Base-by-base conservation (phyloP, 2,888 invertebrate species). In the Drosophila demipolita region DNA sequence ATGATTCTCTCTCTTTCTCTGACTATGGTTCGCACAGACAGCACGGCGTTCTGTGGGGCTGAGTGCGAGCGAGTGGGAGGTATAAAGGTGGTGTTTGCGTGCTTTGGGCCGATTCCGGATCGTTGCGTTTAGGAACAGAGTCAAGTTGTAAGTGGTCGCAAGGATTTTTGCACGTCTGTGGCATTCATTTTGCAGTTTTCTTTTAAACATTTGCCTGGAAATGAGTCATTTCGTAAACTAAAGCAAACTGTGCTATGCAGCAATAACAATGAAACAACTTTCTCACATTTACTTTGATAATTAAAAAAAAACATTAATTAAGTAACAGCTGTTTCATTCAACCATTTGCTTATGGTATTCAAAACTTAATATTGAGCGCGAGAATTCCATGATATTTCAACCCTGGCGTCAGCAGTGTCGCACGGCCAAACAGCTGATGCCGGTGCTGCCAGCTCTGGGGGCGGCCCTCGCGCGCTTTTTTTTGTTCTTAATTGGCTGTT, bases 321-420 rank as follows among this genome's bases (percentile, higher is more conserved):
- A 61, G n/a, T 8, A 15, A 8, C 74, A 77, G 55, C 63, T 77
- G 60, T 81, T 80, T 36, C 42, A 42, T 45, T 38, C n/a, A 29
- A 35, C 32, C 49, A 53, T 48, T 40, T 57, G 26, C 40, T 17
- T 54, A n/a, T 35, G 15, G 15, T 49, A 32, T 59, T 72, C 26
- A 23, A 72, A 73, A 32, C 9, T 1, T 9, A 73, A 40, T 53
- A 58, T 60, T 17, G 40, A 55, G 29, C 80, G 71, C 66, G 48
- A 40, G 9, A 42, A 40, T 20, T 33, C 6, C 17, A 8, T 15
- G 3, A 9, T 3, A 9, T 20, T 61, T 54, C 61, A 75, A 29
- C 77, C 80, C 77, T 78, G 80, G 53, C 58, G 11, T 9, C 32
- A 54, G 32, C 80, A 80, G 71, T 64, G 66, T 80, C 52, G 76